Evolutionary conservation across 2,888 invertebrate species (phyloP), one percentile per base, ranked within the genome.

Genomic region (Luperina nickerlii): DNA sequence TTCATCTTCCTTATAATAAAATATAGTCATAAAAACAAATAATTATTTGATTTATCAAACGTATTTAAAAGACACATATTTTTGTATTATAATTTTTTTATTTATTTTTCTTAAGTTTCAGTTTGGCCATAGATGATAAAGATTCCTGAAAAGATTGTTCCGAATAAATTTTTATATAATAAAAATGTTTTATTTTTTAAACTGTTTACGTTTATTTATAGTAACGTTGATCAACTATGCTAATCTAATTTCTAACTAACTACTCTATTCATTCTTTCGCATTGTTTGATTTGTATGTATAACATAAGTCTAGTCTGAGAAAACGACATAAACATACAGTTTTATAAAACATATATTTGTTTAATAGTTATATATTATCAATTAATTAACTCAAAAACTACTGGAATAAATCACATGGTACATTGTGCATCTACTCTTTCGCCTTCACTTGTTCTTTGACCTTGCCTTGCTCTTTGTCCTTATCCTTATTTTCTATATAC

Each of bases 31-130:
- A 84, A 78, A 79, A 76, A 85, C 80, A 81, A 84, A 84, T 81
- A 82, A 84, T 81, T 66, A 79, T 84, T 82, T 85, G 84, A 86
- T 87, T 83, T 87, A 81, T 86, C 81, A 69, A 90, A 87, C 90
- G 87, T 94, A 90, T 93, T 91, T 91, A 93, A 95, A 95, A 95
- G 94, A 94, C 92, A 92, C 88, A 94, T 96, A 96, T 96, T 96
- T 96, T 96, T 96, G 94, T 96, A 96, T 93, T 93, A 92, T 91
- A 86, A 92, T 94, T 95, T 94, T 90, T 90, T 94, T 92, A 91
- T 93, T 94, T 94, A 91, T 93, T 93, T 80, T 92, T 92, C 85
- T 81, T 92, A 92, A 90, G 91, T 90, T 92, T 87, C 91, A 91
- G 89, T 93, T 92, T 89, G 90, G 89, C 91, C 89, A 89, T 93